Evolutionary conservation across 2,113 vertebrate genomes (phyloP), one percentile per base, ranked within the genome.

Genomic region (Hiodon tergisus): DNA sequence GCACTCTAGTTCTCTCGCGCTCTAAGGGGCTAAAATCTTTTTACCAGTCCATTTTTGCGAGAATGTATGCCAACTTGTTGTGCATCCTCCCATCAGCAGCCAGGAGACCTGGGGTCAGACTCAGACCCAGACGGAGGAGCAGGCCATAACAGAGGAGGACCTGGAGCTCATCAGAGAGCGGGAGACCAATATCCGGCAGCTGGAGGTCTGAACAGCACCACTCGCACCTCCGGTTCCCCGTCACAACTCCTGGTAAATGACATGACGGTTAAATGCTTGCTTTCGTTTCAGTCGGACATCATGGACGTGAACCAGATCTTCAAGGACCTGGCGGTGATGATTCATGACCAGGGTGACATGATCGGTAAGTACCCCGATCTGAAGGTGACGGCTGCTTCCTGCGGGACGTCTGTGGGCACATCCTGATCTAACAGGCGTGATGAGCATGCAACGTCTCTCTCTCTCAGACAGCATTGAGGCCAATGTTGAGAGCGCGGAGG

Each of bases 281-380:
- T 76, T 57, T 3, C 79, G 47, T 86, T 83, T 81, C 87, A 99
- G 97, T 96, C 96, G 76, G 96, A 99, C 74, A 98, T 99, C 83
- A 81, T 97, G 90, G 96, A 98, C 84, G 96, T 98, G 71, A 99
- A 98, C 86, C 96, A 98, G 89, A 99, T 99, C 87, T 99, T 99
- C 87, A 98, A 98, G 88, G 96, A 99, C 88, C 86, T 99, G 81
- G 96, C 96, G 47, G 93, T 97, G 84, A 99, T 99, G 97, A 98
- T 99, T 84, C 97, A 99, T 61, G 97, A 99, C 81, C 97, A 99
- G 84, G 96, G 96, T 84, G 97, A 98, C 77, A 92, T 98, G 91
- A 97, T 99, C 80, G 97, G 97, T 98, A 88, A 89, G 93, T 89
- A 58, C 74, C 3, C 3, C 47, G 8, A 5, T 47, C 52, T 58